Evolutionary conservation across 2,797 vertebrate species (phyloP), one percentile per base, ranked within the genome.

Genomic region (Centroberyx gerrardi): DNA sequence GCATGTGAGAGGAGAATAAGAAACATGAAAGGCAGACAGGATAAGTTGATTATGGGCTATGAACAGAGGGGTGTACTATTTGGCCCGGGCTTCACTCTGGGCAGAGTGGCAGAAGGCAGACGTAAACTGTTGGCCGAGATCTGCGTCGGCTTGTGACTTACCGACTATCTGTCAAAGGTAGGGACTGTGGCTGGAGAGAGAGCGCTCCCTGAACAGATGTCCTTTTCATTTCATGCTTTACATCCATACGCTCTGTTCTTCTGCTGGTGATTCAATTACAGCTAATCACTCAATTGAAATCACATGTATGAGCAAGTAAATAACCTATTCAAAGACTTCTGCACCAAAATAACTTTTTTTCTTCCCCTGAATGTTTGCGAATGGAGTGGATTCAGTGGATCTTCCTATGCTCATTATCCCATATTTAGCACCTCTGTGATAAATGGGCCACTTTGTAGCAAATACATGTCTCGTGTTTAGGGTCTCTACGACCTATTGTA

Each of bases 231-330:
- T 92, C 88, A 87, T 80, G 87, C 76, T 82, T 91, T 87, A 76
- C 84, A 88, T 92, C 81, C 81, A 83, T 74, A 62, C 64, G 52
- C 82, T 80, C 76, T 66, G 76, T 79, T 86, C 79, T 75, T 88
- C 85, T 79, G 75, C 82, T 55, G 69, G 85, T 95, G 86, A 95
- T 94, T 94, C 88, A 94, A 94, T 95, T 95, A 85, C 76, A 27
- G 68, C 87, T 93, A 95, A 95, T 95, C 72, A 86, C 78, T 90
- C 90, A 93, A 96, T 95, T 94, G 80, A 91, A 93, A 93, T 96
- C 95, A 95, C 94, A 95, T 94, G 94, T 69, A 90, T 66, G 75
- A 84, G 80, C 62, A 73, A 90, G 76, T 86, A 85, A 94, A 91
- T 89, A 78, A 88, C 75, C 73, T 67, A 72, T 78, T 90, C 65